Evolutionary conservation across 30 jellyfish, hydroid and myxozoan genomes (phyloP).

Genomic region (Catostylus mosaicus): DNA sequence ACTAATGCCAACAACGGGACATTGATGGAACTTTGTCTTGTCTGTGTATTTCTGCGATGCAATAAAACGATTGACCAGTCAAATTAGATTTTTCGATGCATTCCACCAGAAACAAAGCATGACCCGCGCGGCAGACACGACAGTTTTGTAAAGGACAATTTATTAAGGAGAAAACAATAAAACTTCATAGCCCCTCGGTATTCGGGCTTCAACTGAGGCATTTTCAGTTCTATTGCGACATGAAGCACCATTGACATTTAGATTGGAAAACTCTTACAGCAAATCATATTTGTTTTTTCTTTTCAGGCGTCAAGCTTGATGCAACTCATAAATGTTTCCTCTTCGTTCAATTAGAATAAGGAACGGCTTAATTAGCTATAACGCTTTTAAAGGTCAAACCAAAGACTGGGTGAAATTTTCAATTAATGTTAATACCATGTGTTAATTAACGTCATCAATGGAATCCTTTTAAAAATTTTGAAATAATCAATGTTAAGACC

Average conservation of each 20-base stretch:
- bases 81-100: not conserved
- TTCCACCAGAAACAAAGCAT: constrained; percentile 12
- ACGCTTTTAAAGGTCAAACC: not conserved
- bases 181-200: not conserved
- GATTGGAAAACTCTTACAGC: not conserved
- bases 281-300: not conserved
- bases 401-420: not conserved
- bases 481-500: not conserved
- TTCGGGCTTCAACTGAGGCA: not conserved
- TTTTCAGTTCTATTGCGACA: constrained; percentile 7
- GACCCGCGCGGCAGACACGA: constrained; percentile 10
- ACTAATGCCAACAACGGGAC: not conserved
- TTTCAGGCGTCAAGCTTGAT: not conserved
- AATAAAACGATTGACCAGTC: not conserved
- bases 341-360: not conserved
- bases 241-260: not conserved
- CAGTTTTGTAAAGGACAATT: not conserved
- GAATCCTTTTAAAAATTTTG: not conserved
- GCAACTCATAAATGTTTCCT: not conserved
- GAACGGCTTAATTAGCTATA: not conserved
- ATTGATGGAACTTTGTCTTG: not conserved
- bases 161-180: not conserved
- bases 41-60: not conserved
- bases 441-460: not conserved
- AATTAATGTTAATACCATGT: not conserved